Percentiles rank a stretch among this genome's conserved stretches.
phyloP scores from a whole-genome alignment of 1,140 invertebrate species.

The Galleria mellonella region DNA sequence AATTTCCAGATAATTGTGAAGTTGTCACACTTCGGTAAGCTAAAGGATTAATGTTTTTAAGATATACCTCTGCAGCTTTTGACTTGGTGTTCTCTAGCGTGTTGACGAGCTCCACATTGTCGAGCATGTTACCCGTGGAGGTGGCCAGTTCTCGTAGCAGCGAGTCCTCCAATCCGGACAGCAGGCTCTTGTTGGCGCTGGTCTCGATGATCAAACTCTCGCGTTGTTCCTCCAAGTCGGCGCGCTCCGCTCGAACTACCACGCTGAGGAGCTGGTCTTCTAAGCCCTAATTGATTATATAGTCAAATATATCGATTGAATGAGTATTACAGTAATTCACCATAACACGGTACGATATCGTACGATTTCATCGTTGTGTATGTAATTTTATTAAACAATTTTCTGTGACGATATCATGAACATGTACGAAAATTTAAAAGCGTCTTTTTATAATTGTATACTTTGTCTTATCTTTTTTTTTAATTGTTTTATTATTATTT shows the following conservation, averaged over 20 bases:
- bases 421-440: too few species aligned
- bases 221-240: slow-evolving; percentile 90
- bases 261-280: slow-evolving; percentile 93
- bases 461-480: too few species aligned
- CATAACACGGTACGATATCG: too few species aligned
- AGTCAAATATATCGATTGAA: slow-evolving; percentile 2
- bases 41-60: too few species aligned
- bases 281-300: slow-evolving; percentile 83
- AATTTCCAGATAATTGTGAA: too few species aligned
- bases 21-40: too few species aligned
- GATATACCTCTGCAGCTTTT: slow-evolving; percentile 83
- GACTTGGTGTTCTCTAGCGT: slow-evolving; percentile 92
- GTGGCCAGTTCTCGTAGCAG: slow-evolving; percentile 87
- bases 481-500: too few species aligned
- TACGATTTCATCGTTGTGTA: too few species aligned
- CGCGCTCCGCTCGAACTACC: slow-evolving; percentile 87
- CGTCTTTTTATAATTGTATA: too few species aligned
- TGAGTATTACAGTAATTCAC: too few species aligned
- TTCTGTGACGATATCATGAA: too few species aligned
- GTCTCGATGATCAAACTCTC: slow-evolving; percentile 90
- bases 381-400: too few species aligned
- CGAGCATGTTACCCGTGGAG: slow-evolving; percentile 92
- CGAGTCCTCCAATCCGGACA: slow-evolving; percentile 88
- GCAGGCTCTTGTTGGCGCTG: slow-evolving; percentile 86
- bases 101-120: slow-evolving; percentile 88